Percentiles rank a stretch among this genome's conserved stretches.
phyloP scores from a whole-genome alignment of 2,113 vertebrate species.

The Muscicapa adusta region DNA sequence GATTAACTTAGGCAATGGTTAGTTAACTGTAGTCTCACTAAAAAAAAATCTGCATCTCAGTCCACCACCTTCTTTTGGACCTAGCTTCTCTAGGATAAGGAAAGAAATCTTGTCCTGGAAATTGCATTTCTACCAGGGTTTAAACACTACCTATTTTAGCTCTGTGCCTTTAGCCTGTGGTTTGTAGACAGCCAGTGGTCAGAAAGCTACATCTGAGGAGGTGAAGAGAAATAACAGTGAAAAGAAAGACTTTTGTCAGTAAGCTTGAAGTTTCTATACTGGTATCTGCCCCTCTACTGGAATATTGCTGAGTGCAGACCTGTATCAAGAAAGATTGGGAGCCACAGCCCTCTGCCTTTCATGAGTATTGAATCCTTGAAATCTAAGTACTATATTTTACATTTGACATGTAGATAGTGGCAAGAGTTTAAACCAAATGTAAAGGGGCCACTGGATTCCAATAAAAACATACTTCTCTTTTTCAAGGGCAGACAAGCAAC shows the following conservation, averaged over 20 bases:
- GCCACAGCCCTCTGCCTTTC: neutral
- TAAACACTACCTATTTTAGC: neutral
- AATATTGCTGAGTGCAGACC: neutral
- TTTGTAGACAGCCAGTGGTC: neutral
- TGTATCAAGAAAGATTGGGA: neutral
- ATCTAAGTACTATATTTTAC: slow-evolving; percentile 30
- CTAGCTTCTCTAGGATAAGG: neutral
- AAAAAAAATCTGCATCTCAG: neutral
- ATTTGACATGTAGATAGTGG: slow-evolving; percentile 33
- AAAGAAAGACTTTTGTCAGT: neutral
- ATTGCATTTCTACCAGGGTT: neutral
- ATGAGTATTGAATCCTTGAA: neutral
- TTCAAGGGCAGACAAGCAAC: slow-evolving; percentile 48
- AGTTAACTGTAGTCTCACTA: neutral
- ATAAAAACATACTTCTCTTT: slow-evolving; percentile 47
- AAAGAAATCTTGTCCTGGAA: neutral
- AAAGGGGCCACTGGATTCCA: slow-evolving; percentile 38
- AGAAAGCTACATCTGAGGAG: neutral
- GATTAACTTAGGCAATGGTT: neutral
- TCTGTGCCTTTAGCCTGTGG: neutral
- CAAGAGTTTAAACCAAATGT: slow-evolving; percentile 52
- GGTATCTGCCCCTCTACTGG: neutral
- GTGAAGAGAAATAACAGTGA: neutral
- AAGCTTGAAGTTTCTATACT: neutral
- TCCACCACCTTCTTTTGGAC: neutral